phyloP scores from a whole-genome alignment of 2,797 vertebrate genomes.

The Ceyx erithaca region DNA sequence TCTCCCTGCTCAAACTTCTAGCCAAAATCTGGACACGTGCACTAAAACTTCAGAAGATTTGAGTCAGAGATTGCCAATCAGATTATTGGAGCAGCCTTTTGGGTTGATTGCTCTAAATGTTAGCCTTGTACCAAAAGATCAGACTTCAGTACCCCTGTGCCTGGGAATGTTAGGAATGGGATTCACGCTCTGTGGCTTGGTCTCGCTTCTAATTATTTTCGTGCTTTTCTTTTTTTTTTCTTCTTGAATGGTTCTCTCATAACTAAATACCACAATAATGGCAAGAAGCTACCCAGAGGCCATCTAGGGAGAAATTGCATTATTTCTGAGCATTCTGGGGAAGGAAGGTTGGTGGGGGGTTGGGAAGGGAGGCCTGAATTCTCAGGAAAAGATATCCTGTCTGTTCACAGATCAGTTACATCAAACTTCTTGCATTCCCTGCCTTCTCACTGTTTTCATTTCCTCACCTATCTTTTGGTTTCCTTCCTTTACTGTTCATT shows the following conservation, averaged over 20 bases:
- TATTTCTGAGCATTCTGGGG: constrained; percentile 30
- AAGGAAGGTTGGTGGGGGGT: neutral
- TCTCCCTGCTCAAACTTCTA: neutral
- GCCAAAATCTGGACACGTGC: neutral
- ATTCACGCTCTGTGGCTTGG: neutral
- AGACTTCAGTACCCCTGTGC: neutral
- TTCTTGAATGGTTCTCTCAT: neutral
- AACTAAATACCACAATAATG: constrained; percentile 46
- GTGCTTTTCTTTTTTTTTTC: neutral
- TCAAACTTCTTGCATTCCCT: neutral
- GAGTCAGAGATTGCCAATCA: neutral
- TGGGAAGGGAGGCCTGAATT: neutral
- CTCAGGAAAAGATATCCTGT: neutral
- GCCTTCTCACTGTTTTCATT: neutral
- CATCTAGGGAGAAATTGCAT: constrained; percentile 11
- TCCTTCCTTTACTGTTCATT: neutral
- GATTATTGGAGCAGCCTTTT: neutral
- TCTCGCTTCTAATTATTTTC: constrained; percentile 7
- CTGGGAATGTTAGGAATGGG: neutral
- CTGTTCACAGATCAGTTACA: neutral
- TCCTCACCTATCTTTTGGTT: neutral
- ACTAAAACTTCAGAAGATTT: neutral
- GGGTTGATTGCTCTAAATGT: neutral
- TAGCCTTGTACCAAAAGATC: neutral
- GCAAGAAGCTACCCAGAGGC: constrained; percentile 25